Evolutionary conservation across 2,888 invertebrate species (phyloP), one percentile per base, ranked within the genome.

Genomic region (Tipula unca): DNA sequence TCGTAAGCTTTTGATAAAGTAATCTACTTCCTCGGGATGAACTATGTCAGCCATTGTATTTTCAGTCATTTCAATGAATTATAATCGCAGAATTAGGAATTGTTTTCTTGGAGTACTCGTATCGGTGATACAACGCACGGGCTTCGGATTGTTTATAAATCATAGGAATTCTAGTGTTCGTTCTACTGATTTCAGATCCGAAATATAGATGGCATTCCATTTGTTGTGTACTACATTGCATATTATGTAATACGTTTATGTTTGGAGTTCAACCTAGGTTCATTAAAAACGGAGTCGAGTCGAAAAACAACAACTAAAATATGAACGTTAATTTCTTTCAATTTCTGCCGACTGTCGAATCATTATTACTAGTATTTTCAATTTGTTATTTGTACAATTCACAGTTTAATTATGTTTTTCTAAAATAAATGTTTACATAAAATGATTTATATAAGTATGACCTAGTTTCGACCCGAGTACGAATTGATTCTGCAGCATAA

Each of bases 1-100:
- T 87, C 93, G 92, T 89, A 97, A 93, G 87, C 94, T 94, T 89
- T 96, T 93, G 3, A 96, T 92, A 88, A 93, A 96, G 87, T 93
- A 91, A 89, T 96, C 96, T 5, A 95, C 91, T 91, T 97, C 97
- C 87, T 94, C 94, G 4, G 94, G 92, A 86, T 92, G 91, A 69
- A 95, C 69, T 0, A 69, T 20, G 3, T 69, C 25, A 69, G 25
- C 91, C 87, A 94, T 93, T 90, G 92, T 92, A 87, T 91, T 87
- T 90, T 92, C 92, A 48, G 92, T 92, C 93, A 93, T 93, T 89
- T 85, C 4, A 85, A 39, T 36, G 29, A 29, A 39, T 42, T 39
- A 13, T 25, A 1, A 13, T 85, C 29, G n/a, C 10, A 10, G 6
- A 39, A 39, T 10, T 10, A 3, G 14, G 3, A 39, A 85, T 39